Conservation (phyloP, 2,888 invertebrate species). For the Furcula furcula region DNA sequence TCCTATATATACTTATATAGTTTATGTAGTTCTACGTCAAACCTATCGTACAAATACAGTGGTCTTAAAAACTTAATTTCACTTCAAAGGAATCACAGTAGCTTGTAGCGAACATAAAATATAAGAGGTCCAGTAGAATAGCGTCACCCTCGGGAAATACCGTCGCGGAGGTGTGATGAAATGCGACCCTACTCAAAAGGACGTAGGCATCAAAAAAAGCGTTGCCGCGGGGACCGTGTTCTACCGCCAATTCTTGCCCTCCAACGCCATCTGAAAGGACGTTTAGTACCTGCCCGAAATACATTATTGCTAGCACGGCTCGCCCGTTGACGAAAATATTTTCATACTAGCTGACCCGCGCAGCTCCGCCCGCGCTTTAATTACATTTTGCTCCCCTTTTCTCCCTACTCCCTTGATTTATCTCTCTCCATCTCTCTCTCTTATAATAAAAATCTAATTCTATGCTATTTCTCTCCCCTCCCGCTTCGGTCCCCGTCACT, state of each 20-base stretch:
- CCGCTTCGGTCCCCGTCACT: no score
- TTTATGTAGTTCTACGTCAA: no score
- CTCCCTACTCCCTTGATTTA: no score
- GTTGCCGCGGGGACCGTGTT: slow-evolving; percentile 17
- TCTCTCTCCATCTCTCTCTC: no score
- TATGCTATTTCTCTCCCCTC: no score
- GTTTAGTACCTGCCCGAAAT: slow-evolving; percentile 27
- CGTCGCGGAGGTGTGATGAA: slow-evolving; percentile 32
- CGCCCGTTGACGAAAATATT: slow-evolving; percentile 44
- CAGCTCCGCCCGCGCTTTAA: no score
- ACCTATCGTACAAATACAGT: neutral
- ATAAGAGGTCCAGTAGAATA: slow-evolving; percentile 31
- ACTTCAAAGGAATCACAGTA: slow-evolving; percentile 22
- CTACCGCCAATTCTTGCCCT: slow-evolving; percentile 24
- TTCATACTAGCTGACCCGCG: no score
- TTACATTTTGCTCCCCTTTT: no score
- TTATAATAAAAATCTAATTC: no score
- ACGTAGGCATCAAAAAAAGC: slow-evolving; percentile 37
- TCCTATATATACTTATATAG: no score
- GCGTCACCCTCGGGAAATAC: slow-evolving; percentile 37
- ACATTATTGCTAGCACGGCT: slow-evolving; percentile 16
- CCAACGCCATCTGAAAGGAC: slow-evolving; percentile 28
- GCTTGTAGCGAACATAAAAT: slow-evolving; percentile 23
- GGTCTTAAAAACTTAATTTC: slow-evolving; percentile 5
- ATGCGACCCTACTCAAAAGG: slow-evolving; percentile 43